Base-by-base conservation (phyloP, 2,888 invertebrate genomes). In the Drosophila subquinaria region DNA sequence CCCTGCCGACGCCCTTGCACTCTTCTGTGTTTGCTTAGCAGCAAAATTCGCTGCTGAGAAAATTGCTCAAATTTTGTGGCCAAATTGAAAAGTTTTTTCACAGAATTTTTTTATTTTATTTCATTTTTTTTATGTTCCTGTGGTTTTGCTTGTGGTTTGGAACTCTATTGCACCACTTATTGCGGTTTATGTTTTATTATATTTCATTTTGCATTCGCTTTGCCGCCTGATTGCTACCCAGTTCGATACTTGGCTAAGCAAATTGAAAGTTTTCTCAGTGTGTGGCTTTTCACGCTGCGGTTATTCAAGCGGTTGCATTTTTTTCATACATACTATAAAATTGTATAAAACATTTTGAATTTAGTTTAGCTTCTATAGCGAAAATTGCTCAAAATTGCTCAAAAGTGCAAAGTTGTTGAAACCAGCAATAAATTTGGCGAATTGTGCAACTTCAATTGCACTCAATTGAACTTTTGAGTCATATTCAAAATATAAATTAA, bases 71-170 rank as follows among this genome's bases (percentile, higher is more conserved):
- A 87, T 81, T 81, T 78, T 64, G 81, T 66, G 69, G 66, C 71
- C 77, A 82, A 86, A 87, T 79, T 81, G 85, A 81, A 87, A 87
- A 86, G 77, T 87, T 86, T 64, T 79, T 69, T 50, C 65, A 43
- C 63, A 23, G 33, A 47, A 55, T 56, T 53, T 64, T 42, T 47
- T 65, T 61, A 43, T 55, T 56, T 53, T 60, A 45, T 47, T 65
- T 61, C 9, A 0, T 30, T 60, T 27, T 33, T 50, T 40, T 51
- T 53, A 64, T 53, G 50, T 60, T 71, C 57, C 56, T 68, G 66
- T 60, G 59, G 72, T 30, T 63, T 47, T 23, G 33, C 11, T 27
- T 6, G 20, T 15, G 53, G 47, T 42, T 23, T n/a, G 36, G 20
- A 52, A 15, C 48, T 27, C 64, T 45, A 48, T 15, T 43, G 57